These are phyloP conservation scores for Drosophila atroscutellata DNA, from an alignment of 2,888 invertebrate species.

Conservation along the genomic window DNA sequence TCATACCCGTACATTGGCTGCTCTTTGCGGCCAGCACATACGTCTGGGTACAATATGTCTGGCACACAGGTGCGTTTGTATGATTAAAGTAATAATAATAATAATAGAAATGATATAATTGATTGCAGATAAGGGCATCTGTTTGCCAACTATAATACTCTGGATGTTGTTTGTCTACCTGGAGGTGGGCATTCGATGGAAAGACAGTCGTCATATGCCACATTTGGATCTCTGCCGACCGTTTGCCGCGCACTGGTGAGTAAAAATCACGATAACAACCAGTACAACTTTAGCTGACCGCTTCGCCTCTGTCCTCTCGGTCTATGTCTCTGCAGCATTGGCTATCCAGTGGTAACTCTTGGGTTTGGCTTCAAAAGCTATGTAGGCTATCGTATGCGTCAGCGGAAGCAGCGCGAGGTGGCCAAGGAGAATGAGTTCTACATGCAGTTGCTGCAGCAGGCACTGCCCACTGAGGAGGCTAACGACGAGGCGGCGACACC, in stretches of 20 bases:
- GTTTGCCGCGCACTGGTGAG: conserved; percentile 97
- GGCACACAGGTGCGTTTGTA: conserved; percentile 93
- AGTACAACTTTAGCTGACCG: background rate
- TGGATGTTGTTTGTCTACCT: conserved; percentile 98
- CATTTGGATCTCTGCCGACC: conserved; percentile 96
- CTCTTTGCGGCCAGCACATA: conserved; percentile 99
- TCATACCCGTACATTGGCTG: conserved; percentile 98
- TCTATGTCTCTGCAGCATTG: conserved; percentile 88
- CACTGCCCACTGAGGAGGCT: conserved; percentile 88
- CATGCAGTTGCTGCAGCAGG: conserved; percentile 95
- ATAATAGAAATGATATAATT: background rate
- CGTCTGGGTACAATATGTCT: conserved; percentile 99
- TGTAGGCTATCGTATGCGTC: conserved; percentile 94
- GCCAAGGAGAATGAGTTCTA: conserved; percentile 98
- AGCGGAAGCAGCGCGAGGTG: conserved; percentile 96
- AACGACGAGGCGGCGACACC: conserved; percentile 40
- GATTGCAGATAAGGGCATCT: conserved; percentile 93
- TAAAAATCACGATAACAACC: background rate
- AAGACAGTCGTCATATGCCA: conserved; percentile 92
- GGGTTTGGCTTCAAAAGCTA: conserved; percentile 98
- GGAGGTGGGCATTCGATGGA: conserved; percentile 95
- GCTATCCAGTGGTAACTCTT: conserved; percentile 97
- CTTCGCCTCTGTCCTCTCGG: background rate
- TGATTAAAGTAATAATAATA: background rate
- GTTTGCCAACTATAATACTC: conserved; percentile 96